phyloP scores from a whole-genome alignment of 53 echinoderm and acorn worm species.

The Antedon mediterranea region DNA sequence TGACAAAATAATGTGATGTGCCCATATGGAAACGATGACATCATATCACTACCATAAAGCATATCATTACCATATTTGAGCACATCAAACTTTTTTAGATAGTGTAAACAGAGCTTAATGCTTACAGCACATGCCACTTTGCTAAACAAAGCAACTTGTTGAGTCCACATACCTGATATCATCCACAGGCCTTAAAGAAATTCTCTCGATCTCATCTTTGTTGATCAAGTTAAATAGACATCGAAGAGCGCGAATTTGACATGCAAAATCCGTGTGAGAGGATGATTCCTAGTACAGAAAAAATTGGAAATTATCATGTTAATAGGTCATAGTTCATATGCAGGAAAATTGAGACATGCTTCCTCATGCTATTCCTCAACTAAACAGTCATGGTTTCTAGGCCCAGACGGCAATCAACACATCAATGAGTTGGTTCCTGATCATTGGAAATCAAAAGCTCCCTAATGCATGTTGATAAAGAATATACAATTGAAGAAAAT shows the following conservation, averaged over 20 bases:
- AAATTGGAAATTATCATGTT: neutral
- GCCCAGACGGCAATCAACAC: neutral
- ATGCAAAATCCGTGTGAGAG: slow-evolving; percentile 27
- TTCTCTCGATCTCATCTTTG: slow-evolving; percentile 35
- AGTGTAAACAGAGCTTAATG: too few relatives aligned
- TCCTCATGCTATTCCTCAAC: too few relatives aligned
- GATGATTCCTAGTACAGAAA: slow-evolving; percentile 17
- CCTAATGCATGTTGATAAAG: neutral
- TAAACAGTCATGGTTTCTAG: slow-evolving; percentile 4
- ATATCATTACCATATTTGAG: too few relatives aligned
- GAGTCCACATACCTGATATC: slow-evolving; percentile 35
- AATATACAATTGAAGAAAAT: neutral
- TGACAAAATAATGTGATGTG: too few relatives aligned
- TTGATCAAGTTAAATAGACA: slow-evolving; percentile 61
- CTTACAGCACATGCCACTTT: too few relatives aligned
- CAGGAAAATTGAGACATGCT: too few relatives aligned
- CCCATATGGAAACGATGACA: too few relatives aligned
- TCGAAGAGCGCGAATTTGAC: slow-evolving; percentile 46
- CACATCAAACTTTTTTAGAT: too few relatives aligned
- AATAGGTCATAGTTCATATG: too few relatives aligned
- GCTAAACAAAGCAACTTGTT: too few relatives aligned
- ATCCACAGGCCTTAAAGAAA: slow-evolving; percentile 40
- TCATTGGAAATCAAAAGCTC: neutral
- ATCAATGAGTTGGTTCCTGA: neutral
- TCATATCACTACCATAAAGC: too few relatives aligned